A percentile compares a stretch with the other conserved stretches of the same genome.
phyloP scores from a whole-genome alignment of 2,888 invertebrate genomes.

The Eretmocerus hayati region DNA sequence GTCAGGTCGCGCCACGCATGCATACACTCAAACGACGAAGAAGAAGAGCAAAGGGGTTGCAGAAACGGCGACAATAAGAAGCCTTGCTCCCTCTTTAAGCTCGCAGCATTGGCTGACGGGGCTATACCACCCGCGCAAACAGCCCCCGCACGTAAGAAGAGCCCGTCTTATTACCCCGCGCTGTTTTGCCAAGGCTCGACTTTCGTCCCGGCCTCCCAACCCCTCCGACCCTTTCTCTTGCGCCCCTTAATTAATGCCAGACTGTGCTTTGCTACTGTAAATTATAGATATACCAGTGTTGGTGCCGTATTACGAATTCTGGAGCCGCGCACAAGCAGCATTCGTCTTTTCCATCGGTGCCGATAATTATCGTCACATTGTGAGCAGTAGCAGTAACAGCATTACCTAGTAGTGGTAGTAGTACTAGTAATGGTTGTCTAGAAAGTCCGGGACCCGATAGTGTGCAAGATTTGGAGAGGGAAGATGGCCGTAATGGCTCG shows the following conservation, averaged over 20 bases:
- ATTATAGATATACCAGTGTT: not conserved
- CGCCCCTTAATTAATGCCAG: constrained; percentile 14
- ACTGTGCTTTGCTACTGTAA: not conserved
- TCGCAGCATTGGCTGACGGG: no score
- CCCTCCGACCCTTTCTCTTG: constrained; percentile 1
- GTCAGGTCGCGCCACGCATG: no score
- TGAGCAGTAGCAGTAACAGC: constrained; percentile 3
- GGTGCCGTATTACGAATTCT: not conserved
- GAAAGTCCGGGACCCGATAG: no score
- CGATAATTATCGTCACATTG: constrained; percentile 9
- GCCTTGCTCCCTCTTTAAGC: not conserved
- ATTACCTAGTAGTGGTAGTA: no score
- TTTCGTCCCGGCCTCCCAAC: not conserved
- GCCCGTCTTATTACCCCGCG: not conserved
- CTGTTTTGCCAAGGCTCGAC: not conserved
- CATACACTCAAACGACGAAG: no score
- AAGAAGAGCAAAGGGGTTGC: not conserved
- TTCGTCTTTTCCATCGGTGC: constrained; percentile 8
- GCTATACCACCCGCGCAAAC: no score
- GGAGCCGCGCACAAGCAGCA: not conserved
- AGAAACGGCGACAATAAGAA: not conserved
- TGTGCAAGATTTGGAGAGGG: no score
- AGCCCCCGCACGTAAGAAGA: no score
- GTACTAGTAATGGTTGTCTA: no score
- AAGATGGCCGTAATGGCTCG: no score